Conservation (phyloP, 1,140 invertebrate species). For the Pseudomyrmex gracilis region DNA sequence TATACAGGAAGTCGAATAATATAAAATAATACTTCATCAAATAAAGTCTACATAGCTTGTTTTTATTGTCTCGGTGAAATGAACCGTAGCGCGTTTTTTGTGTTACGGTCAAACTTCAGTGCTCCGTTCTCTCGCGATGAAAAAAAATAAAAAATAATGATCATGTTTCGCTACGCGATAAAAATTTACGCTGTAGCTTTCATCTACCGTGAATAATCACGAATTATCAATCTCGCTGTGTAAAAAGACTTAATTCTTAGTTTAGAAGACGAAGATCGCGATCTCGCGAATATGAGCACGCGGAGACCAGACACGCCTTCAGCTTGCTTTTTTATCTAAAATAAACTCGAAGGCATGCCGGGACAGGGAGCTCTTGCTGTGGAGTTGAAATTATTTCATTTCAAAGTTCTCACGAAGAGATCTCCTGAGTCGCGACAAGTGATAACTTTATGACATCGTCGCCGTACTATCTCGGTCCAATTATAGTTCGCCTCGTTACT, state of each 20-base stretch:
- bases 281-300: neutral
- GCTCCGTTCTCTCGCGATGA: too few species aligned
- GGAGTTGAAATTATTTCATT: constrained; percentile 78
- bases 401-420: constrained; percentile 76
- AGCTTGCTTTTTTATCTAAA: constrained; percentile 56
- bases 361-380: constrained; percentile 16
- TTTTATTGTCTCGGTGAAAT: too few species aligned
- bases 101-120: too few species aligned
- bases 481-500: constrained; percentile 21
- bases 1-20: too few species aligned
- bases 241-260: constrained; percentile 4
- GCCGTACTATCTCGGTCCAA: neutral
- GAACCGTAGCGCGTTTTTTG: neutral
- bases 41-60: too few species aligned
- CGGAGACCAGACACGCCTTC: constrained; percentile 11
- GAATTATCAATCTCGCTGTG: neutral
- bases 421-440: constrained; percentile 63
- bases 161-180: too few species aligned
- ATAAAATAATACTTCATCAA: too few species aligned
- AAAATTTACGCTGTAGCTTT: neutral
- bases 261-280: neutral
- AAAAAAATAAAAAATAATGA: too few species aligned
- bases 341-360: constrained; percentile 22
- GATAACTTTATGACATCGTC: constrained; percentile 75
- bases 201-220: neutral